Conservation (phyloP, 2,113 vertebrate genomes). For the Ifrita kowaldi region DNA sequence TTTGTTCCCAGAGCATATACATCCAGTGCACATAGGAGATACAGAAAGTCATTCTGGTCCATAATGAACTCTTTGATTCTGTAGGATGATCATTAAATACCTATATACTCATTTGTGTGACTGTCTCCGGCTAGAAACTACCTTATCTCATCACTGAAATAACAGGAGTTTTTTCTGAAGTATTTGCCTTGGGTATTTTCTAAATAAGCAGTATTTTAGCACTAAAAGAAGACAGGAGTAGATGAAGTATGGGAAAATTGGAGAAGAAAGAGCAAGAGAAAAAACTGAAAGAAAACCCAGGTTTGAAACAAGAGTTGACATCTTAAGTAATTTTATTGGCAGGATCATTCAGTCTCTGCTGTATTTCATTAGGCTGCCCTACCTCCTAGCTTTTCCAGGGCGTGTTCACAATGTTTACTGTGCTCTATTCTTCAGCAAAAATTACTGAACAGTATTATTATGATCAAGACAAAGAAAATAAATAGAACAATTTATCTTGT, state of each 20-base stretch:
- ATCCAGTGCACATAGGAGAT: background rate
- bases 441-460: slow-evolving; percentile 7
- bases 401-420: background rate
- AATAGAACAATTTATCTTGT: slow-evolving; percentile 23
- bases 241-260: background rate
- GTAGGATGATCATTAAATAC: background rate
- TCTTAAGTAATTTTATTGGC: slow-evolving; percentile 17
- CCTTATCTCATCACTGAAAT: background rate
- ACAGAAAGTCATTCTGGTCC: background rate
- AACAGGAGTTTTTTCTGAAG: background rate
- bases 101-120: background rate
- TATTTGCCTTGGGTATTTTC: background rate
- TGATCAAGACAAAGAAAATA: slow-evolving; percentile 7
- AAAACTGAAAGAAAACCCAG: background rate
- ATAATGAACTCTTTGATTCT: background rate
- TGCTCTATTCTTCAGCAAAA: background rate
- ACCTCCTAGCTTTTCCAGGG: slow-evolving; percentile 1
- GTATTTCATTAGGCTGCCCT: slow-evolving; percentile 19
- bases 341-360: slow-evolving; percentile 11
- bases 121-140: background rate
- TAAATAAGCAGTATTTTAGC: background rate
- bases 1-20: background rate
- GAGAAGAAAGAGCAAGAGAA: background rate
- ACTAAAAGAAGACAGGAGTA: background rate
- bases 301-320: background rate